phyloP scores from a whole-genome alignment of 2,888 invertebrate species.

The Heliothis peltigera region DNA sequence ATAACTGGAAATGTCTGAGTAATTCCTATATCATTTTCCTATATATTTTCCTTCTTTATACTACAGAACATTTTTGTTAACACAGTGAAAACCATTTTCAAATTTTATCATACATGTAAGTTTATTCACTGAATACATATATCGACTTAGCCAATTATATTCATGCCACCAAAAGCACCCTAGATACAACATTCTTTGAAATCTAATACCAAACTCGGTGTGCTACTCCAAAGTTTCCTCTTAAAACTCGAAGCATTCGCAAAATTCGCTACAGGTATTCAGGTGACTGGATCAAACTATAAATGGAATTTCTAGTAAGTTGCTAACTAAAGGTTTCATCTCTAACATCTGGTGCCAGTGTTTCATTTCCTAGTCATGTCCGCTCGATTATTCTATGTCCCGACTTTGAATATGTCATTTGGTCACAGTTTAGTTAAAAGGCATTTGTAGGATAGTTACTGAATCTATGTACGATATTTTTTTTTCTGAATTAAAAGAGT shows the following conservation, averaged over 20 bases:
- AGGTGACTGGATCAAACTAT: constrained; percentile 31
- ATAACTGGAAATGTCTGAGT: neutral
- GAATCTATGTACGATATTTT: constrained; percentile 28
- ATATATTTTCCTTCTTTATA: too few relatives aligned
- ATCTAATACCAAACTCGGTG: neutral
- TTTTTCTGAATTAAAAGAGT: constrained; percentile 10
- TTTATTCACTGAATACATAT: too few relatives aligned
- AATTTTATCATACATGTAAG: too few relatives aligned
- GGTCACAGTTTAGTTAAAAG: constrained; percentile 31
- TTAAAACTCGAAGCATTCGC: constrained; percentile 17
- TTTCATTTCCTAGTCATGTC: constrained; percentile 68
- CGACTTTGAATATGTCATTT: constrained; percentile 59
- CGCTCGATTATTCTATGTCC: constrained; percentile 72
- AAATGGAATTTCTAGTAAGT: constrained; percentile 40
- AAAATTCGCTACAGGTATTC: constrained; percentile 21
- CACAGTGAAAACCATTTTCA: too few relatives aligned
- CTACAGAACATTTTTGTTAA: too few relatives aligned
- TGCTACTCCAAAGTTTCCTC: neutral
- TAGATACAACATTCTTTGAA: too few relatives aligned
- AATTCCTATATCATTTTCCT: too few relatives aligned
- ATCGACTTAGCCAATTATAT: too few relatives aligned
- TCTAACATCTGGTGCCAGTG: constrained; percentile 54
- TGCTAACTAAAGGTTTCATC: constrained; percentile 44
- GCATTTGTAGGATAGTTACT: constrained; percentile 6
- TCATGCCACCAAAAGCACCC: too few relatives aligned